Evolutionary conservation across 2,888 invertebrate species (phyloP), one percentile per base, ranked within the genome.

Genomic region (Allygus modestus): DNA sequence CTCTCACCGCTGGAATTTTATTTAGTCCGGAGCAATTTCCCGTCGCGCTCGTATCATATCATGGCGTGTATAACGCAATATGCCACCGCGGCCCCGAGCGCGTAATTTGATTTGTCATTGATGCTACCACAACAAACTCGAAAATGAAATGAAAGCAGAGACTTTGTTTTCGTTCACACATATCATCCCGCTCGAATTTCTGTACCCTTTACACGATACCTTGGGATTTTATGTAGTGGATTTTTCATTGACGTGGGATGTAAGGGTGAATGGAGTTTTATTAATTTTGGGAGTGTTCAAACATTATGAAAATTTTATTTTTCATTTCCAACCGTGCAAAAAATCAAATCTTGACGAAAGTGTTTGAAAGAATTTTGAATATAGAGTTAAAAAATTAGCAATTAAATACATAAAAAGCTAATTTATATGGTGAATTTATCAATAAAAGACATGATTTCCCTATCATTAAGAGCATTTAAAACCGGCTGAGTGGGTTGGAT

Each of bases 41-140:
- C 43, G 51, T 2, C 23, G 23, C 77, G 23, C 77, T 17, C 20
- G 33, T 33, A 71, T 31, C 11, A 71, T 71, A 73, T 43, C 73
- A 37, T 12, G 69, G 61, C 20, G 37, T 4, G 31, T 12, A 43
- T 73, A n/a, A 46, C 26, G 51, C 77, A 77, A 77, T 77, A 77
- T 77, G 77, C 41, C 77, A 28, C 28, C 28, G 4, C 28, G 9
- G 65, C 28, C 23, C 28, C 65, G 23, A 20, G 46, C 77, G 77
- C n/a, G 51, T 77, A 77, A 77, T 77, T 77, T 77, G 77, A 77
- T 77, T 77, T 77, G 77, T 77, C 51, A 77, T 77, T 51, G 77
- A 51, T 77, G 77, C 28, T 43, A 51, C 77, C 46, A 77, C 77
- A 77, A 77, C 77, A 77, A 46, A 43, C 28, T 51, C 77, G 77